Evolutionary conservation across 2,797 vertebrate genomes (phyloP).

Genomic region (Acipenser oxyrinchus): DNA sequence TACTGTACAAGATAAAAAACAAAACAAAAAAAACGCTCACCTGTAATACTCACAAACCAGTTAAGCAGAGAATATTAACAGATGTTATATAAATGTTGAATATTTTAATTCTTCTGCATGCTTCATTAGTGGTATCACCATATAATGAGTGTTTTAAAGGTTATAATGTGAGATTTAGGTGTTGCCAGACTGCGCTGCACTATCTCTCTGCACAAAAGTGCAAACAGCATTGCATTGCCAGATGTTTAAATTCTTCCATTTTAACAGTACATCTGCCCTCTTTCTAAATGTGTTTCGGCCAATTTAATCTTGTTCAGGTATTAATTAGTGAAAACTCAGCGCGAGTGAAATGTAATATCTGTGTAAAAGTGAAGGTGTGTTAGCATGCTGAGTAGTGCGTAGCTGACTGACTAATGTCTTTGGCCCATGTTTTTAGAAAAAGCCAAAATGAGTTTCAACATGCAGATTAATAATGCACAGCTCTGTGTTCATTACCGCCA

Average conservation of each 20-base stretch:
- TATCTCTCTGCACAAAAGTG: constrained; percentile 51
- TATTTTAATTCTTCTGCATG: constrained; percentile 23
- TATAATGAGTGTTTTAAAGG: constrained; percentile 50
- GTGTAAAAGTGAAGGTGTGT: constrained; percentile 76
- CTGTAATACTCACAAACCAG: constrained; percentile 40
- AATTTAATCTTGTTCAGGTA: constrained; percentile 67
- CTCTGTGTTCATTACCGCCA: constrained; percentile 93
- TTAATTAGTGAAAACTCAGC: constrained; percentile 71
- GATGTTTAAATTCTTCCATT: constrained; percentile 55
- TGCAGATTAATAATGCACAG: constrained; percentile 95
- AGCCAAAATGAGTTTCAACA: constrained; percentile 89
- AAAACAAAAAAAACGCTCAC: constrained; percentile 42
- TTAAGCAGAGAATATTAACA: constrained; percentile 41
- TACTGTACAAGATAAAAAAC: constrained; percentile 10
- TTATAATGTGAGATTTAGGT: constrained; percentile 57
- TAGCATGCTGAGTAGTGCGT: constrained; percentile 56
- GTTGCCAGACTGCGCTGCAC: constrained; percentile 51
- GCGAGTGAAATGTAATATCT: constrained; percentile 64
- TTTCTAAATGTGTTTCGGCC: constrained; percentile 64
- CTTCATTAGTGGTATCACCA: constrained; percentile 54
- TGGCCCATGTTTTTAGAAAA: constrained; percentile 47
- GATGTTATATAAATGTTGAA: constrained; percentile 33
- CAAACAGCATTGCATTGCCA: constrained; percentile 51
- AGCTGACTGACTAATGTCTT: constrained; percentile 36
- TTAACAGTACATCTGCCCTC: constrained; percentile 63